A percentile compares a stretch with the other conserved stretches of the same genome.
Conservation (phyloP, 2,888 invertebrate species). For the Abrostola tripartita region DNA sequence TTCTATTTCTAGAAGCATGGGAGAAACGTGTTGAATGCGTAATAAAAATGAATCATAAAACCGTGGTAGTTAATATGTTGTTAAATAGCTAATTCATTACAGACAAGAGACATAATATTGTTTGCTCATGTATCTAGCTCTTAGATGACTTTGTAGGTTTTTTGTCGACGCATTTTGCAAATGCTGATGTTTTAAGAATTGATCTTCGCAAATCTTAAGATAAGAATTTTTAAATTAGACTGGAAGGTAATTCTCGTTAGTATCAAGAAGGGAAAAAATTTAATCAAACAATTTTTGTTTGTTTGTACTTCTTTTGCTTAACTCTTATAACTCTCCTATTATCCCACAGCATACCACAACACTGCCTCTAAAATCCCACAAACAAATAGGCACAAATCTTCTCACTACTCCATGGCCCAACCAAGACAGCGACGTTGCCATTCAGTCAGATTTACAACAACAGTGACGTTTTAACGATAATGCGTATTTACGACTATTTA, state of each 20-base stretch:
- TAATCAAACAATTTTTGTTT: no score
- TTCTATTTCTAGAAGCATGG: conserved; percentile 7
- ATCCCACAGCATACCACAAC: no score
- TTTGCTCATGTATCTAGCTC: background rate
- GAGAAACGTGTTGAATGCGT: conserved; percentile 19
- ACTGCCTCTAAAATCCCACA: conserved; percentile 22
- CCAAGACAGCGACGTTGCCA: conserved; percentile 72
- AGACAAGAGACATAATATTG: conserved; percentile 1
- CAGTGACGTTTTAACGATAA: conserved; percentile 88
- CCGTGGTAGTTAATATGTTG: conserved; percentile 7
- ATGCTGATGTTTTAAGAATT: no score
- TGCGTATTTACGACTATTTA: conserved; percentile 87
- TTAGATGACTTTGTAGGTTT: background rate
- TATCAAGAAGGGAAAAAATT: no score
- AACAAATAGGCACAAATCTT: conserved; percentile 35
- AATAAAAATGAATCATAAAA: conserved; percentile 16
- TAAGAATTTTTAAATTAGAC: no score
- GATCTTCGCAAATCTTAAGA: no score
- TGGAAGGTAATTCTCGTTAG: no score
- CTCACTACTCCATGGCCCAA: conserved; percentile 50
- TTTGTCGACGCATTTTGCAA: no score
- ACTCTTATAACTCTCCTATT: no score
- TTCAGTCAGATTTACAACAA: conserved; percentile 80
- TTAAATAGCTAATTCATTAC: conserved; percentile 10
- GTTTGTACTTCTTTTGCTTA: no score